These are phyloP conservation scores for Doryteuthis pealeii DNA, from an alignment of 1,140 invertebrate species.

Conservation along the genomic window DNA sequence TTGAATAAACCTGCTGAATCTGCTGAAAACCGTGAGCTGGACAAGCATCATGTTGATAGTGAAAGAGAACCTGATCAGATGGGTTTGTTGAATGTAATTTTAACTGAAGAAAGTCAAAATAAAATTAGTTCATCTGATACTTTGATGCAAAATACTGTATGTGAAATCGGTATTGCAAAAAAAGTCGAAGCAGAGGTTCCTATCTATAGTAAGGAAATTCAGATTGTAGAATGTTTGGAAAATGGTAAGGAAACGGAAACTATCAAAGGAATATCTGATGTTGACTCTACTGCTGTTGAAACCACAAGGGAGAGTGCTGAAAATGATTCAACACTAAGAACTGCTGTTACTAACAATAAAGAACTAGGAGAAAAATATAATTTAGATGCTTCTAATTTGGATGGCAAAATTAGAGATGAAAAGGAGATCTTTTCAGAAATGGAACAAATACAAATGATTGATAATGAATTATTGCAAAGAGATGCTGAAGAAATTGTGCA, in stretches of 20 bases:
- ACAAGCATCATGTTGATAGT: too few species aligned
- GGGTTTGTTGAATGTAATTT: not conserved
- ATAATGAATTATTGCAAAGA: not conserved
- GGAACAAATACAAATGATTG: not conserved
- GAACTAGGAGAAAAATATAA: not conserved
- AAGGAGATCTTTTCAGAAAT: not conserved
- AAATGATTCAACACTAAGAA: not conserved
- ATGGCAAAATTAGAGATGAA: not conserved
- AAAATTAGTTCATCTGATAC: not conserved
- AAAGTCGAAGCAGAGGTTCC: not conserved
- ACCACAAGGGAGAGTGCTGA: not conserved
- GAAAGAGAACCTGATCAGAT: not conserved
- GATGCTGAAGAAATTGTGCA: constrained; percentile 1
- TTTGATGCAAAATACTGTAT: not conserved
- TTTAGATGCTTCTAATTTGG: not conserved
- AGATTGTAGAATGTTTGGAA: not conserved
- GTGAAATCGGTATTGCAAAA: constrained; percentile 1
- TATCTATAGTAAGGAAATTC: not conserved
- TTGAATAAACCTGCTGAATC: too few species aligned
- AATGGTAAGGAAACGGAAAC: not conserved
- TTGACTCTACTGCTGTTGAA: not conserved
- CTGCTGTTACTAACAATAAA: not conserved
- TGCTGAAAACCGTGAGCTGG: too few species aligned
- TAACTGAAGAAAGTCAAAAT: not conserved
- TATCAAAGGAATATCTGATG: not conserved